These are phyloP conservation scores for Centropus bengalensis DNA, from an alignment of 2,113 vertebrate species.

Conservation along the genomic window DNA sequence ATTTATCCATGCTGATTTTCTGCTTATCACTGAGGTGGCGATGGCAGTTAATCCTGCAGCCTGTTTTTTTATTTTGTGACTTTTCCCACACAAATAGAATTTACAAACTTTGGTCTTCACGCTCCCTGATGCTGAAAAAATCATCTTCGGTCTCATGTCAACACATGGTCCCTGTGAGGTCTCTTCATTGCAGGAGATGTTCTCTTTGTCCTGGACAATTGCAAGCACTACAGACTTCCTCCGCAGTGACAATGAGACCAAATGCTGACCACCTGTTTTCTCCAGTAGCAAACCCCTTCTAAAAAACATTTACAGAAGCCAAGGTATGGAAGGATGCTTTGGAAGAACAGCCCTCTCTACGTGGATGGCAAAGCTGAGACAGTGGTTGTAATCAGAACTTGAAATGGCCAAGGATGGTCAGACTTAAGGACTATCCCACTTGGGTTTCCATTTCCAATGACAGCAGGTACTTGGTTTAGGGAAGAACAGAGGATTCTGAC, in stretches of 20 bases:
- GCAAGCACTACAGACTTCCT: neutral
- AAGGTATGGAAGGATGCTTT: neutral
- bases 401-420: neutral
- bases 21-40: neutral
- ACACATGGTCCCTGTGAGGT: neutral
- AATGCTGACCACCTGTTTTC: accelerated
- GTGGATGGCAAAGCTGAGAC: neutral
- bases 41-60: neutral
- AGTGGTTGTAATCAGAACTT: neutral
- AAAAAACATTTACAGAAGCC: neutral
- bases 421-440: neutral
- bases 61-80: neutral
- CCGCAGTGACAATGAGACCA: neutral
- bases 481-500: neutral
- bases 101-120: neutral
- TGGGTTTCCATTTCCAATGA: neutral
- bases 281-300: neutral
- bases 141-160: neutral
- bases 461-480: neutral
- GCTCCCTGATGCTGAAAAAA: neutral
- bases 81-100: neutral
- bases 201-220: neutral
- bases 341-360: neutral
- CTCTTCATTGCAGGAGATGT: neutral
- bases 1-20: conserved; percentile 22